Evolutionary conservation across 1,140 invertebrate species (phyloP).

Genomic region (Drosophila gunungcola): DNA sequence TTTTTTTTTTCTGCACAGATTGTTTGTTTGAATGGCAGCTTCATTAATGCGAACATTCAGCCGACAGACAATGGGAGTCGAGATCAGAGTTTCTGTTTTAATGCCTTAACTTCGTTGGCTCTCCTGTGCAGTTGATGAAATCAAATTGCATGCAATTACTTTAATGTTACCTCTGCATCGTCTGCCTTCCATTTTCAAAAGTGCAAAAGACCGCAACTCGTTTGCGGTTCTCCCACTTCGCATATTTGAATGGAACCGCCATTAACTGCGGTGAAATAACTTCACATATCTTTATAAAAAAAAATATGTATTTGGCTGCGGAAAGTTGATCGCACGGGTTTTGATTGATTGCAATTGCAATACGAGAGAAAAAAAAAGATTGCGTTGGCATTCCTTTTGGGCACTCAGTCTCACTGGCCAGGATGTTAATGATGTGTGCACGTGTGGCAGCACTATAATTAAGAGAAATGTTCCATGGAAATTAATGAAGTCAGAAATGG

Average conservation of each 20-base stretch:
- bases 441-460: slow-evolving; percentile 19
- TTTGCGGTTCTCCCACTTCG: slow-evolving; percentile 45
- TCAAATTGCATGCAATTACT: slow-evolving; percentile 75
- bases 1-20: slow-evolving; percentile 9
- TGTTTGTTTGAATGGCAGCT: slow-evolving; percentile 76
- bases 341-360: slow-evolving; percentile 52
- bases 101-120: slow-evolving; percentile 6
- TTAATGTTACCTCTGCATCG: slow-evolving; percentile 48
- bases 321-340: slow-evolving; percentile 8
- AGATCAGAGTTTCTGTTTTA: slow-evolving; percentile 19
- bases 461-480: slow-evolving; percentile 16
- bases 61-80: slow-evolving; percentile 32
- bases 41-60: slow-evolving; percentile 72
- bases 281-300: slow-evolving; percentile 27
- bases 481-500: slow-evolving; percentile 15
- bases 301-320: slow-evolving; percentile 7
- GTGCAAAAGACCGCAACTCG: slow-evolving; percentile 67
- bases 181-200: slow-evolving; percentile 7
- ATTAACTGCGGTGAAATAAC: slow-evolving; percentile 43
- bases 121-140: slow-evolving; percentile 36
- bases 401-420: not conserved
- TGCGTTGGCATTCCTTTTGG: slow-evolving; percentile 20
- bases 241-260: slow-evolving; percentile 52
- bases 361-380: slow-evolving; percentile 6
- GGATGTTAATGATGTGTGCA: slow-evolving; percentile 40